Evolutionary conservation across 2,113 vertebrate genomes (phyloP), one percentile per base, ranked within the genome.

Genomic region (Carettochelys insculpta): DNA sequence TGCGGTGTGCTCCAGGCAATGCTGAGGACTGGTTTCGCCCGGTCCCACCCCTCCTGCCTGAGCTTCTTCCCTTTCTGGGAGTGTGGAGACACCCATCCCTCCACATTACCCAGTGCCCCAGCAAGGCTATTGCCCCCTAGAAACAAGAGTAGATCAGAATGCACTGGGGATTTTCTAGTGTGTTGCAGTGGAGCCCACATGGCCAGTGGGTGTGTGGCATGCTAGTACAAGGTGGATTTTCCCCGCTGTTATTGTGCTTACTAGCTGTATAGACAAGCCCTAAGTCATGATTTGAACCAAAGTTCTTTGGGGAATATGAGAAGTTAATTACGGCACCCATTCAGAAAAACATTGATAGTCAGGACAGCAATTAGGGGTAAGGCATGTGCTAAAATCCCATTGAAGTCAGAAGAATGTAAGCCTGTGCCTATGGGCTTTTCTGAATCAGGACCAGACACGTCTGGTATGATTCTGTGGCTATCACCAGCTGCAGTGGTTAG

Each of bases 271-370:
- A 22, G 61, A 68, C 19, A 68, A 68, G 48, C 80, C 75, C 85
- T 87, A 86, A 1, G 4, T 31, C 5, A 68, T 41, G 19, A 52
- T 89, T 83, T 92, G 22, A 93, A 77, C 80, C 56, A 82, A 9
- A 68, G 38, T 11, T 47, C 53, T 81, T 90, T 68, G 83, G 52
- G 88, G 82, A 88, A 79, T 11, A 71, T 77, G 51, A 17, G 51
- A 13, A 83, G 78, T 61, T 86, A 90, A 89, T 92, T 82, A 82
- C n/a, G 19, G 16, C 56, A 78, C 88, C 68, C 73, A 29, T 56
- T 95, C 71, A 80, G 87, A 85, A 95, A 88, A 81, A n/a, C n/a
- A n/a, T n/a, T n/a, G n/a, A n/a, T n/a, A n/a, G n/a, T 90, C 88
- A 87, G n/a, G 29, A 47, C 7, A 56, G 12, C 9, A 43, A 31